A percentile compares a stretch with the other conserved stretches of the same genome.
phyloP scores from a whole-genome alignment of 2,113 vertebrate genomes.

The Eretmochelys imbricata region DNA sequence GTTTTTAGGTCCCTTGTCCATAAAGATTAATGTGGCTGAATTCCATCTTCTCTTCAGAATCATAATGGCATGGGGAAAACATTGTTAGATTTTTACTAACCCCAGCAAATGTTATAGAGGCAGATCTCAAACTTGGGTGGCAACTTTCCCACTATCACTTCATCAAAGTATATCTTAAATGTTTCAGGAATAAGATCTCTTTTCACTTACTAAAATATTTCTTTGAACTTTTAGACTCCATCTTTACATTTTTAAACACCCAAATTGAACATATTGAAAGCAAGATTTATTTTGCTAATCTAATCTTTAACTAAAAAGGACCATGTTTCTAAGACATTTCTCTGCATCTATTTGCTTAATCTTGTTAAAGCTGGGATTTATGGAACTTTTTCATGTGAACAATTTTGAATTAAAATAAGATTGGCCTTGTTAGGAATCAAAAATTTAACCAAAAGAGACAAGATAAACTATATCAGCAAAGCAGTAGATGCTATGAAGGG shows the following conservation, averaged over 20 bases:
- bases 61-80: background rate
- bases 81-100: background rate
- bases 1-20: background rate
- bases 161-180: background rate
- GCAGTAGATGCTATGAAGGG: background rate
- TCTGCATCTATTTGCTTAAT: background rate
- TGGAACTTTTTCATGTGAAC: background rate
- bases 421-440: background rate
- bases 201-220: background rate
- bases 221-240: background rate
- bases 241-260: background rate
- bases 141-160: background rate
- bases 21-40: background rate
- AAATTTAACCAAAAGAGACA: background rate
- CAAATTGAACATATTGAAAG: background rate
- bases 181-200: background rate
- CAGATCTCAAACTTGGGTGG: background rate
- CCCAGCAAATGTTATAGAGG: background rate
- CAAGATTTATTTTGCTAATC: background rate
- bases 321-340: background rate
- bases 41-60: fast-evolving
- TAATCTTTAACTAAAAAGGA: background rate
- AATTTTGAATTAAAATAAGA: background rate
- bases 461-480: background rate
- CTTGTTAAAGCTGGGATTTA: background rate